Evolutionary conservation across 2,113 vertebrate species (phyloP).

Genomic region (Pseudorhombus dupliciocellatus): DNA sequence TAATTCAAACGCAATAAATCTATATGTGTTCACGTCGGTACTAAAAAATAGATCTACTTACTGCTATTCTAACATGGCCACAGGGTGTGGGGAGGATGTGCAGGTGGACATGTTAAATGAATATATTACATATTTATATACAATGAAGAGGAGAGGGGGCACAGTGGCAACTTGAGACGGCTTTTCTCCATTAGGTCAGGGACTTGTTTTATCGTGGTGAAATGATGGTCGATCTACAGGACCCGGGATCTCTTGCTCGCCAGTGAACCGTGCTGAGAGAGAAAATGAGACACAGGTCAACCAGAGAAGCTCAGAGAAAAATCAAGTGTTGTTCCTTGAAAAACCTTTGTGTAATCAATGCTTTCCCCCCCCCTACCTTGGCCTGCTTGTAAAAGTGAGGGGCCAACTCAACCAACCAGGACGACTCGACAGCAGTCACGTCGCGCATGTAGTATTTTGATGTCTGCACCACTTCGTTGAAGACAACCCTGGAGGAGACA

Average conservation of each 20-base stretch:
- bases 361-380: constrained; percentile 83
- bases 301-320: not conserved
- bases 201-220: constrained; percentile 32
- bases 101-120: constrained; percentile 64
- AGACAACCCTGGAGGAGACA: constrained; percentile 88
- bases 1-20: constrained; percentile 32
- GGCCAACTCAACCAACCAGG: constrained; percentile 95
- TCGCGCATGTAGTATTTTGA: constrained; percentile 97
- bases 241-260: constrained; percentile 82
- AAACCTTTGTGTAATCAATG: not conserved
- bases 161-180: constrained; percentile 56
- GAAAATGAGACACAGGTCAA: not conserved
- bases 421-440: constrained; percentile 94
- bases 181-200: constrained; percentile 5
- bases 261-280: constrained; percentile 78
- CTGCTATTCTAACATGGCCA: constrained; percentile 50
- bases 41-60: constrained; percentile 46
- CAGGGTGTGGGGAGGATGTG: constrained; percentile 37
- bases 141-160: constrained; percentile 57
- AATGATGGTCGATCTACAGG: constrained; percentile 65
- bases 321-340: not conserved
- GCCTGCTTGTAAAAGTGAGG: constrained; percentile 99
- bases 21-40: constrained; percentile 20
- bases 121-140: constrained; percentile 76
- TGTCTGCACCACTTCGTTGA: constrained; percentile 96